Base-by-base conservation (phyloP, 1,140 invertebrate genomes). In the Anadara kagoshimensis region DNA sequence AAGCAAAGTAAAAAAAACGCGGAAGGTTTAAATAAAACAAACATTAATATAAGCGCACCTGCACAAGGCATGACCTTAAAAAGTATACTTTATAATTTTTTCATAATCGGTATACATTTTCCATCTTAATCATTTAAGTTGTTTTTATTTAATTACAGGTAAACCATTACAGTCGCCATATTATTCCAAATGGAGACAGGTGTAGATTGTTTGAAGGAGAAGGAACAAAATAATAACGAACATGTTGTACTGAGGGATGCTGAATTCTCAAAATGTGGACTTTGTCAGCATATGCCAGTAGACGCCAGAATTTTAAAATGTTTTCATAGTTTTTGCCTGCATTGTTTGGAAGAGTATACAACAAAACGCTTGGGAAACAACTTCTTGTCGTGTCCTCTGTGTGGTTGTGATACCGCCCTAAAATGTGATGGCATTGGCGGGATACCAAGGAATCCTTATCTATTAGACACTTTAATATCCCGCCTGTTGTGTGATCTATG, bases 401-500 rank as follows among this genome's bases (percentile, higher is more conserved):
- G 16, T 18, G 20, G 49, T 4, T 16, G 10, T 22, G 16, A 51
- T 4, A 18, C 16, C 20, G 10, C 16, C 49, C 2, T 16, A 51
- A 22, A 22, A 51, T 4, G 20, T 51, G 16, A 4, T 18, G 49
- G 49, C 16, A 18, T 22, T 10, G 20, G 16, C 20, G 16, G 16
- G 49, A 16, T 16, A 51, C 16, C 49, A 51, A 51, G 49, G 4
- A 22, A 51, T 51, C 49, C 16, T 16, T 51, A 51, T 51, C 49
- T 51, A 2, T 51, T 18, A 16, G 10, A 22, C 16, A 16, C 49
- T 22, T 22, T 16, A 10, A 51, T 4, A 22, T 4, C 20, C 2
- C 49, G 16, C 10, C 49, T 64, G 29, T 12, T 47, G 0, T 71
- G 69, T 64, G 69, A 71, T 36, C 24, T 71, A 1, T 71, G 69